phyloP scores from a whole-genome alignment of 64 coral and sea anemone species.

The Pocillopora damicornis region DNA sequence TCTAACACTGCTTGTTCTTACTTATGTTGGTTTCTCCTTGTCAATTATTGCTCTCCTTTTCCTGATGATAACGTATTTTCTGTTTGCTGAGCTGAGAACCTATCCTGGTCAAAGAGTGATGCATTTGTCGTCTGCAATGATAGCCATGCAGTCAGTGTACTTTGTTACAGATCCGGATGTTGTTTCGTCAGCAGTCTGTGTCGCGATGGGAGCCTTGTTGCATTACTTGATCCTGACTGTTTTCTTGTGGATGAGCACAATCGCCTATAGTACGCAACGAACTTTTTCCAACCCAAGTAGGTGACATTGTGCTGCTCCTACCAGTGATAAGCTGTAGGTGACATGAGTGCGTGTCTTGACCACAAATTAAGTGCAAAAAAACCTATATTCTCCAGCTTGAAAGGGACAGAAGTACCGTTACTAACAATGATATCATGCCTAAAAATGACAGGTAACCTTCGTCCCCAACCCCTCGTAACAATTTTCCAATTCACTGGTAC shows the following conservation, averaged over 20 bases:
- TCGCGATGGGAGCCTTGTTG: not conserved
- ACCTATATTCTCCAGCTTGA: no score
- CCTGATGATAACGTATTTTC: slow-evolving; percentile 5
- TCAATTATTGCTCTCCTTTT: not conserved
- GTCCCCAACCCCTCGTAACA: no score
- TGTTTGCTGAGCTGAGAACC: not conserved
- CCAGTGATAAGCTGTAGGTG: no score
- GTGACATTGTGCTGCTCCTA: not conserved
- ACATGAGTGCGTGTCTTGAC: no score
- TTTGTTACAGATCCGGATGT: not conserved
- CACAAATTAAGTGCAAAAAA: no score
- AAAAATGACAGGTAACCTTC: no score
- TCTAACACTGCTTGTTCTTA: not conserved
- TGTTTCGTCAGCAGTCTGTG: not conserved
- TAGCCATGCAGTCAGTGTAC: not conserved
- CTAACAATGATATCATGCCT: no score
- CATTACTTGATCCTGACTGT: not conserved
- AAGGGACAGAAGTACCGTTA: no score
- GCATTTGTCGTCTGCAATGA: not conserved
- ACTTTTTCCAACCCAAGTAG: not conserved
- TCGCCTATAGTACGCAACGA: not conserved
- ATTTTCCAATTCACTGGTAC: no score
- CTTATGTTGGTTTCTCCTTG: not conserved
- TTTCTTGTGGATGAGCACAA: not conserved
- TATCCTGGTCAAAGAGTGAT: slow-evolving; percentile 1